Evolutionary conservation across 2,797 vertebrate species (phyloP), one percentile per base, ranked within the genome.

Genomic region (Sciaenops ocellatus): DNA sequence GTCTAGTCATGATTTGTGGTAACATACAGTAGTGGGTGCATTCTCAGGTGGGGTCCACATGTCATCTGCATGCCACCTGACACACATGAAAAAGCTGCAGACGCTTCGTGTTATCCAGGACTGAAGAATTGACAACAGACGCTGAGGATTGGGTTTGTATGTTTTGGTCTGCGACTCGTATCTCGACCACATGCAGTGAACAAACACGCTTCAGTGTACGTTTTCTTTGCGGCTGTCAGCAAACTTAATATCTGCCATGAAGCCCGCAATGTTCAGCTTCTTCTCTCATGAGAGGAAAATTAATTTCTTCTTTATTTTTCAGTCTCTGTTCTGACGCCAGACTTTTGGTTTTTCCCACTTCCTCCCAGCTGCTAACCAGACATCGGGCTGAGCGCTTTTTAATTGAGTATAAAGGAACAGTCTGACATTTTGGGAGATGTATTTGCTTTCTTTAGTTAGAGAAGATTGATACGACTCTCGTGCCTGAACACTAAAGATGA

Each of bases 311-410:
- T 65, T 65, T 11, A 42, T 69, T 76, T 63, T 60, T 54, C 50
- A 47, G 26, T 28, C 61, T 85, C 52, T 79, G 72, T 83, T 80
- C 56, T 13, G 22, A 34, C 5, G 70, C 51, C 83, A 85, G 75
- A 2, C 41, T 69, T 63, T 60, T 5, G 38, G 60, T 54, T 72
- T 75, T 61, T 56, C 55, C n/a, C 41, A 84, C 59, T 73, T 86
- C 80, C 85, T 79, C 74, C 76, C 87, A 92, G 84, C 87, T 90
- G 87, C 61, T 55, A 50, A 66, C 67, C 84, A 84, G 79, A 84
- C 80, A 44, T n/a, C 3, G 51, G 6, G 18, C 46, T 47, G 26
- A 56, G 54, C 38, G n/a, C 55, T 47, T 22, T 26, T 54, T 22
- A 22, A 34, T 34, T 34, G 17, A 18, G 4, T 47, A 34, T 46